These are phyloP conservation scores for Zosterops borbonicus DNA, from an alignment of 2,113 vertebrate genomes.

Conservation along the genomic window DNA sequence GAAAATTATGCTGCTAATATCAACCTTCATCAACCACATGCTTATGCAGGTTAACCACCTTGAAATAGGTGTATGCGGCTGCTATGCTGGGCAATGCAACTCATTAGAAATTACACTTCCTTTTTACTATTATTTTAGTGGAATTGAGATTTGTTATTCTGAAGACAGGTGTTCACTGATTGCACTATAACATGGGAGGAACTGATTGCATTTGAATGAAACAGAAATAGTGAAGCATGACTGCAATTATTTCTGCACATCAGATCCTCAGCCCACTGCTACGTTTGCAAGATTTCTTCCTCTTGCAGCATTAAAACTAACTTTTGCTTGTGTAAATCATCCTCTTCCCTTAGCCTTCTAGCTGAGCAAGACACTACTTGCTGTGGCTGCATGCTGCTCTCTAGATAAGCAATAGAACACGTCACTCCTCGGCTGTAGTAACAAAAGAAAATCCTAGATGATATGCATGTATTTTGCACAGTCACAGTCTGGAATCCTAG, in stretches of 20 bases:
- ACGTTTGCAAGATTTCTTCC: neutral
- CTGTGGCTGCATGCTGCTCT: neutral
- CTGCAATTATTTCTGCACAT: neutral
- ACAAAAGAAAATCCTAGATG: neutral
- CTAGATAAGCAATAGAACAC: neutral
- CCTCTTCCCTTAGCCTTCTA: neutral
- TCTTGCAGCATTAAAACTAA: neutral
- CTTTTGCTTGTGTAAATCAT: neutral
- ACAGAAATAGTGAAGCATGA: neutral
- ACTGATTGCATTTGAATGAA: neutral
- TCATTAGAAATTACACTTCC: neutral
- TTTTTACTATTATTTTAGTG: neutral
- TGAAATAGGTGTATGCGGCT: neutral
- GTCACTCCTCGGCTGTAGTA: neutral
- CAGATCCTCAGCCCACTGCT: neutral
- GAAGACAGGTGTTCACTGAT: neutral
- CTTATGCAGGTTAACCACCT: neutral
- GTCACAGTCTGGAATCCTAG: neutral
- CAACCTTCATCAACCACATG: neutral
- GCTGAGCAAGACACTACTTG: neutral
- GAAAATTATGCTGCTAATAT: neutral
- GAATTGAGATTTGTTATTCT: neutral
- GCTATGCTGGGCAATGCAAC: neutral
- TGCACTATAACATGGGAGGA: neutral
- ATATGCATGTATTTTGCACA: fast-evolving